Evolutionary conservation across 2,888 invertebrate genomes (phyloP).

Genomic region (Caenorhabditis sinica): DNA sequence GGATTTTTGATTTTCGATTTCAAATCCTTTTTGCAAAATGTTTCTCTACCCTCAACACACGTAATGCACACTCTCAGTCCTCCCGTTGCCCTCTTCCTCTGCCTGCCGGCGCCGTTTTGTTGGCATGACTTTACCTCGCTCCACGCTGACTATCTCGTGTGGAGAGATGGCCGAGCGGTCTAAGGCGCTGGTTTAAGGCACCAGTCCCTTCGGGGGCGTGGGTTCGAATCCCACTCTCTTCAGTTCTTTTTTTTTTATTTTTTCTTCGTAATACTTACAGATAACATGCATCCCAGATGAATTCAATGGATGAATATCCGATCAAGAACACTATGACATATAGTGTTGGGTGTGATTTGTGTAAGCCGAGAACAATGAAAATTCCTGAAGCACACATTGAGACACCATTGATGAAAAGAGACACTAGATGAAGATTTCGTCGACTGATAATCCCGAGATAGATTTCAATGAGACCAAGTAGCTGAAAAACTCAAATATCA

Average conservation of each 20-base stretch:
- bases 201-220: constrained; percentile 91
- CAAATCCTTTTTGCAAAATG: neutral
- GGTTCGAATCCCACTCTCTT: constrained; percentile 90
- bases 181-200: constrained; percentile 93
- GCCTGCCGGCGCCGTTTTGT: neutral
- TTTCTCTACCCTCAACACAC: neutral
- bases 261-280: constrained; percentile 38
- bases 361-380: constrained; percentile 35
- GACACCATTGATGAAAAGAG: constrained; percentile 46
- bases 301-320: constrained; percentile 54
- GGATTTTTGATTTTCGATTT: neutral
- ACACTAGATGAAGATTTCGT: constrained; percentile 60
- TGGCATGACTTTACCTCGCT: neutral
- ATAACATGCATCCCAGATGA: constrained; percentile 68
- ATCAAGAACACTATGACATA: constrained; percentile 51
- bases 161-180: constrained; percentile 84
- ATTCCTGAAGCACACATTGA: constrained; percentile 54
- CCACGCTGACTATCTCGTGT: neutral
- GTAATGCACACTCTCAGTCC: constrained; percentile 1
- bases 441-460: constrained; percentile 55
- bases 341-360: constrained; percentile 41
- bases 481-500: constrained; percentile 13
- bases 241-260: constrained; percentile 61
- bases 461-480: constrained; percentile 57
- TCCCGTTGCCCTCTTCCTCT: neutral